Conservation (phyloP, 2,113 vertebrate genomes). For the Brachionichthys hirsutus region DNA sequence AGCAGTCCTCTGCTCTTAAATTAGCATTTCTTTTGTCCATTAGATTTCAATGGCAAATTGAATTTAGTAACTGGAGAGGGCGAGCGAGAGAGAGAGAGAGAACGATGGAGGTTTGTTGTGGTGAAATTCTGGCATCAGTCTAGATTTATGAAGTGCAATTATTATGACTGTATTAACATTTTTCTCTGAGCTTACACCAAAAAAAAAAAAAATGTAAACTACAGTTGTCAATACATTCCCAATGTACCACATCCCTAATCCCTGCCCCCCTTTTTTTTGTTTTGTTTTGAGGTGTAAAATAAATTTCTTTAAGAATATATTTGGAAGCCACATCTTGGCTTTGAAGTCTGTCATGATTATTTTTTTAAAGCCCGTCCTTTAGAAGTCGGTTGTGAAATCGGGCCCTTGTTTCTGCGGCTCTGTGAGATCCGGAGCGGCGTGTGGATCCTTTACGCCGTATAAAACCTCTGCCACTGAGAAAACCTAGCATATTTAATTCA, state of each 20-base stretch:
- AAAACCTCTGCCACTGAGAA: conserved; percentile 3
- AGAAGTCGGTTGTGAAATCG: conserved; percentile 29
- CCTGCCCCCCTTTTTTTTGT: conserved; percentile 53
- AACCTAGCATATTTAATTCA: conserved; percentile 7
- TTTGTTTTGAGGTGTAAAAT: conserved; percentile 82
- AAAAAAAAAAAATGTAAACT: conserved; percentile 81
- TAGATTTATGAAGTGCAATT: conserved; percentile 85
- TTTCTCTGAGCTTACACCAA: conserved; percentile 84
- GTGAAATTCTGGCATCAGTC: conserved; percentile 78
- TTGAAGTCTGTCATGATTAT: conserved; percentile 73
- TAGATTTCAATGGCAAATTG: conserved; percentile 78
- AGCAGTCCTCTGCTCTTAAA: conserved; percentile 73
- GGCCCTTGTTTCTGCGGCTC: conserved; percentile 26
- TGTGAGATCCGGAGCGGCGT: conserved; percentile 24
- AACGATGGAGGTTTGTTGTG: conserved; percentile 65
- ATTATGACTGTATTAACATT: conserved; percentile 83
- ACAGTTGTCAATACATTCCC: conserved; percentile 82
- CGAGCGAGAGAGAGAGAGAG: conserved; percentile 46
- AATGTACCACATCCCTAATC: conserved; percentile 77
- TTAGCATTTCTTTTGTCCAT: conserved; percentile 81
- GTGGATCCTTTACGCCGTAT: conserved; percentile 2
- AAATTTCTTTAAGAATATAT: conserved; percentile 82
- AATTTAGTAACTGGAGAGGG: conserved; percentile 74
- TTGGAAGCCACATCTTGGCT: conserved; percentile 66
- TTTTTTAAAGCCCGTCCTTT: conserved; percentile 48